These are phyloP conservation scores for Lasioglossum vierecki DNA, from an alignment of 2,888 invertebrate species.

Conservation along the genomic window DNA sequence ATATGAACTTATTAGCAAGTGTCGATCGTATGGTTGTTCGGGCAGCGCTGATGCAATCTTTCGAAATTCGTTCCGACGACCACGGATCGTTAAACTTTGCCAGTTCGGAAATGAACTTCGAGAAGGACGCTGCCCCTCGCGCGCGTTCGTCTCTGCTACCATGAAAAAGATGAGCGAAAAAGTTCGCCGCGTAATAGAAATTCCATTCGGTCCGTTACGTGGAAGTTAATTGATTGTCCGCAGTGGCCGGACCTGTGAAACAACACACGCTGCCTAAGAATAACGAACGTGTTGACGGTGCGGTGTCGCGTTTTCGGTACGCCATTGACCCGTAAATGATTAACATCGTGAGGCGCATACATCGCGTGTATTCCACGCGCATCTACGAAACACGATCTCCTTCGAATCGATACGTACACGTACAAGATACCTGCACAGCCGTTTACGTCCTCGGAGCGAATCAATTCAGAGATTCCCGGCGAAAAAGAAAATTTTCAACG, in stretches of 20 bases:
- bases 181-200: background rate
- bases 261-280: conserved; percentile 65
- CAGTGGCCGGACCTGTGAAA: conserved; percentile 66
- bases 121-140: background rate
- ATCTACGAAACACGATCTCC: conserved; percentile 31
- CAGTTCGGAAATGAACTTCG: background rate
- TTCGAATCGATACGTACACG: conserved; percentile 25
- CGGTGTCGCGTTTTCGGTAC: conserved; percentile 59
- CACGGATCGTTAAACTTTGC: background rate
- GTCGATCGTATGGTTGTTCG: background rate
- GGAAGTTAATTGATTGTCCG: conserved; percentile 63
- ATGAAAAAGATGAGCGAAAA: background rate
- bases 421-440: background rate
- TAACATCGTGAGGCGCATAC: conserved; percentile 33
- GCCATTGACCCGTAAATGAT: conserved; percentile 71
- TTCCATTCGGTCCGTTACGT: conserved; percentile 49
- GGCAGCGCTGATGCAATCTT: conserved; percentile 5
- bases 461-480: background rate
- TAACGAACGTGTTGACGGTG: conserved; percentile 69
- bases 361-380: conserved; percentile 27
- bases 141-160: background rate
- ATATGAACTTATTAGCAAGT: background rate
- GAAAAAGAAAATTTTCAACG: conserved; percentile 1
- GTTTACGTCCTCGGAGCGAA: background rate
- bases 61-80: background rate